Percentiles rank a stretch among this genome's conserved stretches.
Evolutionary conservation across 2,888 invertebrate species (phyloP).

Genomic region (Scaptodrosophila latifasciaeformis): DNA sequence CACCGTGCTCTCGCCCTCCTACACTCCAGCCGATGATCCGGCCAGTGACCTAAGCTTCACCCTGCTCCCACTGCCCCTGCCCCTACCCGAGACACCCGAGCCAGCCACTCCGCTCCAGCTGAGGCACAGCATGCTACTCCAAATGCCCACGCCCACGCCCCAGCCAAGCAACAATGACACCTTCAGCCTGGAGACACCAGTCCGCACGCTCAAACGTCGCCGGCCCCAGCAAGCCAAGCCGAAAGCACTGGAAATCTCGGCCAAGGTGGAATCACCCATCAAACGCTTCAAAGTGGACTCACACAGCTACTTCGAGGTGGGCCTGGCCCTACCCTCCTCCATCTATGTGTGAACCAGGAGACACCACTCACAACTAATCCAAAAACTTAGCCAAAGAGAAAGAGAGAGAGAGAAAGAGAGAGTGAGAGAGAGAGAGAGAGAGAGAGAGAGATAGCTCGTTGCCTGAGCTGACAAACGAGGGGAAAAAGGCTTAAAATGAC

Average conservation of each 20-base stretch:
- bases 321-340: slow-evolving; percentile 71
- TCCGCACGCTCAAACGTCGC: slow-evolving; percentile 45
- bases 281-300: slow-evolving; percentile 65
- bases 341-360: slow-evolving; percentile 59
- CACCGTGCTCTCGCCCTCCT: slow-evolving; percentile 68
- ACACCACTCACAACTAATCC: too few relatives aligned
- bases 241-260: not conserved
- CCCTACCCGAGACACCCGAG: slow-evolving; percentile 37
- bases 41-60: slow-evolving; percentile 73
- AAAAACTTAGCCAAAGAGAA: not conserved
- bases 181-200: slow-evolving; percentile 63
- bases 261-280: slow-evolving; percentile 42
- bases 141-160: slow-evolving; percentile 51
- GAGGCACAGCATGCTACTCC: slow-evolving; percentile 32
- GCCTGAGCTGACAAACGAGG: slow-evolving; percentile 70
- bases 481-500: slow-evolving; percentile 71
- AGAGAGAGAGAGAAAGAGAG: not conserved
- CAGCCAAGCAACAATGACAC: slow-evolving; percentile 36
- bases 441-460: slow-evolving; percentile 6
- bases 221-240: not conserved
- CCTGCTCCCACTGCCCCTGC: slow-evolving; percentile 21
- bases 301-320: slow-evolving; percentile 71
- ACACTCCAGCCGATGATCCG: slow-evolving; percentile 73
- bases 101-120: slow-evolving; percentile 42
- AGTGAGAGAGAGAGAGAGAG: not conserved